Percentiles rank a stretch among this genome's conserved stretches.
phyloP scores from a whole-genome alignment of 2,888 invertebrate genomes.

The Bembecia ichneumoniformis region DNA sequence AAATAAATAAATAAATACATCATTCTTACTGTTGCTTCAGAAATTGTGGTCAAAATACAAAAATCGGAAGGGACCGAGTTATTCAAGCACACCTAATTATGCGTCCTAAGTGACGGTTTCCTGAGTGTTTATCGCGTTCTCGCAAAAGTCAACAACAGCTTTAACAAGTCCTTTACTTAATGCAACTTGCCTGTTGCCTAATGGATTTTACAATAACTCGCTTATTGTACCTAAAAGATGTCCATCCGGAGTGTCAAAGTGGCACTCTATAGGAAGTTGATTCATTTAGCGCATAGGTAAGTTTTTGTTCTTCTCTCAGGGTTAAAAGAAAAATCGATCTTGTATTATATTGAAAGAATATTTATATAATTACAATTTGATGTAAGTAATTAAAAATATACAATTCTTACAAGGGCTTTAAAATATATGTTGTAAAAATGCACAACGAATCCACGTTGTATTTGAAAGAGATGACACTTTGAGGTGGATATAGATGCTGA shows the following conservation, averaged over 20 bases:
- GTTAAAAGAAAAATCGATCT: no score
- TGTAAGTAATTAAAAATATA: no score
- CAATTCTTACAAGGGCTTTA: no score
- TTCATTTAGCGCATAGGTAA: slow-evolving; percentile 8
- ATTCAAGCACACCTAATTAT: slow-evolving; percentile 56
- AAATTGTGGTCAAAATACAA: slow-evolving; percentile 10
- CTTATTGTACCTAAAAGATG: no score
- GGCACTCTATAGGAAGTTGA: not conserved
- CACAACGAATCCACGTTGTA: no score
- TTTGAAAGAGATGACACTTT: no score
- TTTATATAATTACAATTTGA: no score
- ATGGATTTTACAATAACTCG: slow-evolving; percentile 3
- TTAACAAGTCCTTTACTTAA: slow-evolving; percentile 16
- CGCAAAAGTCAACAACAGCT: slow-evolving; percentile 18
- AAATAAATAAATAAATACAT: no score
- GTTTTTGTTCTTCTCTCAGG: not conserved
- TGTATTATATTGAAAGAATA: no score
- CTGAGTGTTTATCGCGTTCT: slow-evolving; percentile 38
- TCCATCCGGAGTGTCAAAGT: not conserved
- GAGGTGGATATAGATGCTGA: no score
- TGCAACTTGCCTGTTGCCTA: slow-evolving; percentile 32
- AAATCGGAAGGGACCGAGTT: slow-evolving; percentile 52
- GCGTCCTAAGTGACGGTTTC: slow-evolving; percentile 44
- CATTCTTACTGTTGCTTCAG: no score
- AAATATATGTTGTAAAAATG: no score